Conservation (phyloP, 2,113 vertebrate species). For the Microcebus ravelobensis region DNA sequence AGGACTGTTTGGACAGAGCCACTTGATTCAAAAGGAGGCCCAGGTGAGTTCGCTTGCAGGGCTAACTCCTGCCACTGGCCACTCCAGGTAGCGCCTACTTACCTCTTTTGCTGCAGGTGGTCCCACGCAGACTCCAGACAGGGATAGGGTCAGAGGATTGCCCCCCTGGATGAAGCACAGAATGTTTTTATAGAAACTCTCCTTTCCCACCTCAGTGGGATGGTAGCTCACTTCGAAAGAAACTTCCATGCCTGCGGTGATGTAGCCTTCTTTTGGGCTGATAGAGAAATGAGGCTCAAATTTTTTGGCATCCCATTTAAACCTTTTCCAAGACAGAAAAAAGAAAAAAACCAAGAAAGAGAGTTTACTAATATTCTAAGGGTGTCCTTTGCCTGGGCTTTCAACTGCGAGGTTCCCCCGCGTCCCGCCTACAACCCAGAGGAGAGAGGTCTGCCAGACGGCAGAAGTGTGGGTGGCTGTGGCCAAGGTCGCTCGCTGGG, state of each 20-base stretch:
- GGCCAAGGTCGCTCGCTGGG: neutral
- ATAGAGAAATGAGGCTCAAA: conserved; percentile 89
- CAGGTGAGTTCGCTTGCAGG: neutral
- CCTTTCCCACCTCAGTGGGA: conserved; percentile 84
- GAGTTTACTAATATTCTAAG: neutral
- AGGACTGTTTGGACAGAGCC: neutral
- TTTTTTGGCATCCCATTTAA: conserved; percentile 88
- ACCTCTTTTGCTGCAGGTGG: conserved; percentile 88
- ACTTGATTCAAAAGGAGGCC: neutral
- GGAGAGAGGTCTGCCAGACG: neutral
- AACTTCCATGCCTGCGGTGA: conserved; percentile 88
- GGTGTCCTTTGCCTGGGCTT: neutral
- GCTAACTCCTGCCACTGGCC: neutral
- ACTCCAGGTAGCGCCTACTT: neutral
- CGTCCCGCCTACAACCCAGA: neutral
- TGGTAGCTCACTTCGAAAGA: conserved; percentile 87
- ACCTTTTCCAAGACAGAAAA: conserved; percentile 82
- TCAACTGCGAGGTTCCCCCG: neutral
- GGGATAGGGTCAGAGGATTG: conserved; percentile 84
- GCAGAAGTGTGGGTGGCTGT: neutral
- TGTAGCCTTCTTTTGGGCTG: conserved; percentile 87
- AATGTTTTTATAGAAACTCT: conserved; percentile 85
- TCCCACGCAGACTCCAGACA: conserved; percentile 87
- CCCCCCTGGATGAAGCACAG: conserved; percentile 87
- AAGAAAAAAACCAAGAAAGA: conserved; percentile 40